A percentile compares a stretch with the other conserved stretches of the same genome.
Conservation (phyloP, 2,888 invertebrate genomes). For the Nezara viridula region DNA sequence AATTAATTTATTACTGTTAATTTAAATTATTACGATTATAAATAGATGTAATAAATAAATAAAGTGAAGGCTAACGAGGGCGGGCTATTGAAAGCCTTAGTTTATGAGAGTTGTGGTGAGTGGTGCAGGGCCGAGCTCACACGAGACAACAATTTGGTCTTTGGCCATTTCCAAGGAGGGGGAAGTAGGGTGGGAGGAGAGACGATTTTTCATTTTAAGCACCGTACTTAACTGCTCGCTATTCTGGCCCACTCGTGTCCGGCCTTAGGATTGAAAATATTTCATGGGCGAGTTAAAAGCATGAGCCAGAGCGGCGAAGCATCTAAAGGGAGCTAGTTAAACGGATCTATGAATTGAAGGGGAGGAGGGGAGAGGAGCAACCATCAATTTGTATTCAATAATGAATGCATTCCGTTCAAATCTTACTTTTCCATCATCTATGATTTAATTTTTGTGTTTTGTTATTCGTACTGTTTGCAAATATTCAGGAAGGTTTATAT, state of each 20-base stretch:
- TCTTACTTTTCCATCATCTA: too few species aligned
- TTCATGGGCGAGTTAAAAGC: conserved; percentile 27
- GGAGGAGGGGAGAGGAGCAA: not conserved
- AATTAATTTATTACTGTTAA: not conserved
- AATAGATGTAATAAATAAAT: not conserved
- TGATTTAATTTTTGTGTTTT: too few species aligned
- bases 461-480: too few species aligned
- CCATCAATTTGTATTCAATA: not conserved
- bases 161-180: conserved; percentile 14
- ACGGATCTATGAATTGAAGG: not conserved
- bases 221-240: conserved; percentile 15
- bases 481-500: too few species aligned
- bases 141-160: conserved; percentile 32
- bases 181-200: not conserved
- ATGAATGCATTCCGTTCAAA: not conserved
- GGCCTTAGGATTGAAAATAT: conserved; percentile 32
- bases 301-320: not conserved
- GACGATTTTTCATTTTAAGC: conserved; percentile 27
- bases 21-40: not conserved
- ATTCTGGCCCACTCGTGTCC: conserved; percentile 23
- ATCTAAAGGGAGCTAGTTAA: not conserved
- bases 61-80: not conserved
- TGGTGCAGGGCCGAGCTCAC: not conserved
- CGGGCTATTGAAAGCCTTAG: not conserved
- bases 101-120: not conserved